Evolutionary conservation across 2,797 vertebrate genomes (phyloP).

Genomic region (Psittacula echo): DNA sequence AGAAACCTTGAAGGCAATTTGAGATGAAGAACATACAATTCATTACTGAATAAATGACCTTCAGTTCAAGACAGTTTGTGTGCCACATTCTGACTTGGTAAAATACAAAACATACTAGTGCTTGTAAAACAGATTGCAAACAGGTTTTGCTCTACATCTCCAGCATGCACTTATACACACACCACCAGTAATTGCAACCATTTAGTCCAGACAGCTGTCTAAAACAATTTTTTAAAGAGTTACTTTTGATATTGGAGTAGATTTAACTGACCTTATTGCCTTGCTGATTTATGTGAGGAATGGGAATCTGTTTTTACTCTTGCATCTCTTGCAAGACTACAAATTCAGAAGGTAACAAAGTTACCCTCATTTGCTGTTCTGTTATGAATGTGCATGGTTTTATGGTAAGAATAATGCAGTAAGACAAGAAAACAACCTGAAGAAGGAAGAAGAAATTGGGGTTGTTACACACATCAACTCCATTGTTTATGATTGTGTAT

Average conservation of each 20-base stretch:
- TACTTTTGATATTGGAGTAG: background rate
- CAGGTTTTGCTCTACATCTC: background rate
- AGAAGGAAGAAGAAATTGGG: background rate
- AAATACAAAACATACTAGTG: background rate
- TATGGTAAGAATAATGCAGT: background rate
- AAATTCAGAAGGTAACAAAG: background rate
- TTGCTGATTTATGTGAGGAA: background rate
- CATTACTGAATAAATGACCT: background rate
- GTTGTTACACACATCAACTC: background rate
- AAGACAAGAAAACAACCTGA: background rate
- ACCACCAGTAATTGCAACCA: background rate
- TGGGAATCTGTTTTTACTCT: background rate
- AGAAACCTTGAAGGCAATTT: background rate
- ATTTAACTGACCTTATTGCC: background rate
- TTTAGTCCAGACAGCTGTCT: background rate
- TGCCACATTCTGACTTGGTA: background rate
- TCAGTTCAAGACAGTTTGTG: background rate
- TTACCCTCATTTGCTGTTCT: background rate
- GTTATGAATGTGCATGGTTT: background rate
- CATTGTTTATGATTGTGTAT: slow-evolving; percentile 24
- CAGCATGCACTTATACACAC: background rate
- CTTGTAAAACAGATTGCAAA: background rate
- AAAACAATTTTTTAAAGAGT: background rate
- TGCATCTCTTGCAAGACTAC: background rate
- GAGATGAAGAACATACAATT: background rate